Percentiles rank a stretch among this genome's conserved stretches.
Conservation (phyloP, 2,888 invertebrate species). For the Zele albiditarsus region DNA sequence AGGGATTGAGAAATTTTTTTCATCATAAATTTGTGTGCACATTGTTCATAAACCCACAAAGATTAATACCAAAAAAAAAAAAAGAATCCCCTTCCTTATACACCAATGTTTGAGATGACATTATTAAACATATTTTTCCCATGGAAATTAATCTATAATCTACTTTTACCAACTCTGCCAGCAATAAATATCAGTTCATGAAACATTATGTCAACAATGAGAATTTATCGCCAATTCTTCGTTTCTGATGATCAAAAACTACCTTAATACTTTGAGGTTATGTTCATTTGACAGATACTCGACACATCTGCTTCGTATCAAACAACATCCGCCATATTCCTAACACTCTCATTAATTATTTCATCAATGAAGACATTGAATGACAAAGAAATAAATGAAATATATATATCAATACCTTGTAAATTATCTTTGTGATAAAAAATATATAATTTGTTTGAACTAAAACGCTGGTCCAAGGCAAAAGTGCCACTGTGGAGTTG, state of each 20-base stretch:
- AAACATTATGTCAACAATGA: neutral
- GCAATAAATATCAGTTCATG: neutral
- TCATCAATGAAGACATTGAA: neutral
- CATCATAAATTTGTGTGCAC: no score
- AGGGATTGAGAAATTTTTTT: no score
- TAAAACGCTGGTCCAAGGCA: constrained; percentile 42
- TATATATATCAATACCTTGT: neutral
- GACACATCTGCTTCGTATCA: neutral
- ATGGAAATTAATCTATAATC: neutral
- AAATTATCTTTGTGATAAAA: neutral
- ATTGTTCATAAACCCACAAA: no score
- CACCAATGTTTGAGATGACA: no score
- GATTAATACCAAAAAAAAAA: no score
- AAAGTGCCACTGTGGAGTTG: constrained; percentile 59
- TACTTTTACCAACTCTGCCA: neutral
- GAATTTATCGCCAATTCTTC: no score
- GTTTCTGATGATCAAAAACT: no score
- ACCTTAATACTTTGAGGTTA: constrained; percentile 43
- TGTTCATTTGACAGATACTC: constrained; percentile 31
- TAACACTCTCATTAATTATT: neutral
- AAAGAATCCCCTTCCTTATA: no score
- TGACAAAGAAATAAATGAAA: neutral
- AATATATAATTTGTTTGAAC: constrained; percentile 22
- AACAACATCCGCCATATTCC: neutral
- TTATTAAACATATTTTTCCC: no score